Percentiles rank a stretch among this genome's conserved stretches.
Evolutionary conservation across 2,113 vertebrate species (phyloP).

Genomic region (Cavia porcellus): DNA sequence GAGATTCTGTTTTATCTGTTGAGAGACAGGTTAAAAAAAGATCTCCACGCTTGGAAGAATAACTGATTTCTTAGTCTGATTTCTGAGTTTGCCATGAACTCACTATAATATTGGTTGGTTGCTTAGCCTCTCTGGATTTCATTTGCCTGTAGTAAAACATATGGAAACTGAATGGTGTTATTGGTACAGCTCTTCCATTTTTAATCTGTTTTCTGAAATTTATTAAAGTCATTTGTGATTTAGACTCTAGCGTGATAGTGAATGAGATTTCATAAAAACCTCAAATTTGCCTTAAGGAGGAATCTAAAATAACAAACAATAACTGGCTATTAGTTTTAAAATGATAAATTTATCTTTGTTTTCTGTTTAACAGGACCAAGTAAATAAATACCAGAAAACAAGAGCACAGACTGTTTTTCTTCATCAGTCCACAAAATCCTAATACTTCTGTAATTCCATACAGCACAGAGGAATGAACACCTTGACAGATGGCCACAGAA

Average conservation of each 20-base stretch:
- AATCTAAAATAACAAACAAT: not conserved
- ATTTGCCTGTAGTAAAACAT: not conserved
- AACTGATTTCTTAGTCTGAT: conserved; percentile 37
- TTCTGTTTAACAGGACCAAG: conserved; percentile 73
- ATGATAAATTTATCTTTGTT: conserved; percentile 65
- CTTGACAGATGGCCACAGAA: conserved; percentile 75
- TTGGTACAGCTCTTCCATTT: not conserved
- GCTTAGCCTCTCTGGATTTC: not conserved
- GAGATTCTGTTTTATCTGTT: not conserved
- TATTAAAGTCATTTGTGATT: conserved; percentile 20
- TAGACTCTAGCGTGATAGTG: not conserved
- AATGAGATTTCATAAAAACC: conserved; percentile 25
- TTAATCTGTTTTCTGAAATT: not conserved
- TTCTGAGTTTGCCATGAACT: not conserved
- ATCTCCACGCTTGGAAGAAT: not conserved
- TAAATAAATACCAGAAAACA: conserved; percentile 70
- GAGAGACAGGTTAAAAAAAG: not conserved
- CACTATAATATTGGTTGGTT: not conserved
- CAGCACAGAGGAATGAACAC: conserved; percentile 62
- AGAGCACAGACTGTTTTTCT: conserved; percentile 71
- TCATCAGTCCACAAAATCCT: conserved; percentile 27
- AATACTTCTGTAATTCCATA: conserved; percentile 65
- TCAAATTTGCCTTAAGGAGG: not conserved
- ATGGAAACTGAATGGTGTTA: not conserved
- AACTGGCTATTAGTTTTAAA: not conserved